Evolutionary conservation across 1,140 invertebrate genomes (phyloP).

Genomic region (Drosophila mauritiana): DNA sequence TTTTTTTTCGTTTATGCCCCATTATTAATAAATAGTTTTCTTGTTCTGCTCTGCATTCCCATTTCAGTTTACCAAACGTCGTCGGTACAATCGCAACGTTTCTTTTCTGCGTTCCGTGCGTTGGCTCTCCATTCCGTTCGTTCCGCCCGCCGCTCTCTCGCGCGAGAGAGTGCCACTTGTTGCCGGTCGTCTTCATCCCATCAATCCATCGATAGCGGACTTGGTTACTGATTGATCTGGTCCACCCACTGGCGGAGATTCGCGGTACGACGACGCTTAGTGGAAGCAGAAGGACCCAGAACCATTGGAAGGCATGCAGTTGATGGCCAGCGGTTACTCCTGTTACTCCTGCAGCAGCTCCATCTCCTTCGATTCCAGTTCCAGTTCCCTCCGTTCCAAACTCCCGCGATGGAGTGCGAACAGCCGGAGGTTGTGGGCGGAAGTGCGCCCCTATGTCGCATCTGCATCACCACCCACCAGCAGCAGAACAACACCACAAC

Average conservation of each 20-base stretch:
- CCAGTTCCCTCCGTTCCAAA: slow-evolving; percentile 2
- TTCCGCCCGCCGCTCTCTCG: slow-evolving; percentile 17
- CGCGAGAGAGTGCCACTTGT: slow-evolving; percentile 35
- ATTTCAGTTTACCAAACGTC: slow-evolving; percentile 68
- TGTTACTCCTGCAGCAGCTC: slow-evolving; percentile 49
- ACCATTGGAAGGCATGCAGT: slow-evolving; percentile 48
- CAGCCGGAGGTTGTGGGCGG: slow-evolving; percentile 17
- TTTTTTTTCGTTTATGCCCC: slow-evolving; percentile 53
- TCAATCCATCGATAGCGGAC: slow-evolving; percentile 6
- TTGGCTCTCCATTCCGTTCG: slow-evolving; percentile 1
- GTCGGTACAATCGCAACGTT: slow-evolving; percentile 40
- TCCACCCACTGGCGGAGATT: slow-evolving; percentile 9
- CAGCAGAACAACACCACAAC: slow-evolving; percentile 5
- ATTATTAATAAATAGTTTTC: slow-evolving; percentile 83
- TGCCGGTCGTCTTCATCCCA: slow-evolving; percentile 8
- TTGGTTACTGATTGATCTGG: slow-evolving; percentile 20
- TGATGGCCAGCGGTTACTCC: slow-evolving; percentile 64
- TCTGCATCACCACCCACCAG: slow-evolving; percentile 76
- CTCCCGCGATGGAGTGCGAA: slow-evolving; percentile 32
- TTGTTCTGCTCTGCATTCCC: slow-evolving; percentile 75
- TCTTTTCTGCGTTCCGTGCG: slow-evolving; percentile 21
- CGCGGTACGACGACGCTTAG: not conserved
- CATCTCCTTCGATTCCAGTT: slow-evolving; percentile 10
- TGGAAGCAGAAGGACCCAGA: slow-evolving; percentile 1
- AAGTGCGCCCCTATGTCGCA: slow-evolving; percentile 65